phyloP scores from a whole-genome alignment of 1,140 invertebrate genomes.

The Chymomyza costata region DNA sequence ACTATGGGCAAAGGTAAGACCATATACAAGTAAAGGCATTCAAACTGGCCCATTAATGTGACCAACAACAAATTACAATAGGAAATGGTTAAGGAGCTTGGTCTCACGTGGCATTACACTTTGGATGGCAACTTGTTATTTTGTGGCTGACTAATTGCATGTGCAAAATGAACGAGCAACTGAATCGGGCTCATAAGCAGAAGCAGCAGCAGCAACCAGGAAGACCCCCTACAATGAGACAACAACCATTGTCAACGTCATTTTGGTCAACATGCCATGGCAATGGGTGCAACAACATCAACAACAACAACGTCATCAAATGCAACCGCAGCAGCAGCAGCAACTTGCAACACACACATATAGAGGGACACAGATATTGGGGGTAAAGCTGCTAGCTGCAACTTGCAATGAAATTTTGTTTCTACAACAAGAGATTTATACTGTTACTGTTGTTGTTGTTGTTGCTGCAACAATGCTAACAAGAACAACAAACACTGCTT shows the following conservation, averaged over 20 bases:
- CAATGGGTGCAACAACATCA: constrained; percentile 39
- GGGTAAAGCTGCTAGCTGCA: constrained; percentile 12
- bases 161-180: constrained; percentile 27
- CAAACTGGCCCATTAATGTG: too few relatives aligned
- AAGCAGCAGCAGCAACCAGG: constrained; percentile 6
- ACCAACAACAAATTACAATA: too few relatives aligned
- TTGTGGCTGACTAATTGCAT: constrained; percentile 66
- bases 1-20: neutral
- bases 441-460: constrained; percentile 20
- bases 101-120: too few relatives aligned
- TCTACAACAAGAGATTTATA: constrained; percentile 57
- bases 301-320: constrained; percentile 7
- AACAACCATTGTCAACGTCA: too few relatives aligned
- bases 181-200: too few relatives aligned
- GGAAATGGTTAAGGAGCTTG: too few relatives aligned
- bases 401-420: neutral
- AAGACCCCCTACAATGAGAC: constrained; percentile 7
- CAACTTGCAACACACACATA: constrained; percentile 21
- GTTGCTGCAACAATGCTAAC: constrained; percentile 24
- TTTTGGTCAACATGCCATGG: too few relatives aligned
- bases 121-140: constrained; percentile 66
- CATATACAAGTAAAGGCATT: too few relatives aligned
- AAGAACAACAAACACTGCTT: constrained; percentile 29
- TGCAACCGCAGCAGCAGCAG: constrained; percentile 20
- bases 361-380: neutral